Evolutionary conservation across 53 echinoderm and acorn worm genomes (phyloP), one percentile per base, ranked within the genome.

Genomic region (Patiria pectinifera): DNA sequence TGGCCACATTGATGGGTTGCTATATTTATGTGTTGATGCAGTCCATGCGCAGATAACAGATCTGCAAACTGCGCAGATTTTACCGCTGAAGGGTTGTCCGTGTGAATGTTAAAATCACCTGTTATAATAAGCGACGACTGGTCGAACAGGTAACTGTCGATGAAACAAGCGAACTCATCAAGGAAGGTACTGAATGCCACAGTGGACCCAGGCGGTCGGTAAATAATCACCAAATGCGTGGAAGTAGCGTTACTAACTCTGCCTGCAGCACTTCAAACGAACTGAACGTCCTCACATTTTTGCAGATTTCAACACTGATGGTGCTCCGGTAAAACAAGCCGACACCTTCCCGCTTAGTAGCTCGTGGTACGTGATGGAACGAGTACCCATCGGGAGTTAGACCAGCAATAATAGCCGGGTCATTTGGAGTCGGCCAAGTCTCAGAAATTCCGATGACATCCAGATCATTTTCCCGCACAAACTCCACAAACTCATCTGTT

Each of bases 351-450:
- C 35, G 35, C 35, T 35, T 35, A 35, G 0, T 35, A 1, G 35
- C 35, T 35, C 35, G 35, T 35, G 35, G 35, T 35, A 35, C 1
- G 35, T n/a, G n/a, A n/a, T 35, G 35, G 47, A 89, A 89, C 35
- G 61, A 78, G 44, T 89, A 89, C 78, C 89, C 78, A 89, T 46
- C 14, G 6, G 89, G 89, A 89, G 89, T 89, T 23, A 89, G 46
- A 78, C 47, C 80, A 59, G 78, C 89, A 77, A 89, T 35, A 35
- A 35, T 1, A 35, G 35, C 35, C 35, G 35, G 35, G 35, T 35
- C 35, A 35, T 35, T 35, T 69, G 86, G 69, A 44, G 48, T 82
- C 15, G 3, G 82, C 82, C 82, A 82, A 11, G 44, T 82, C 59
- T 35, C 35, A 35, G 35, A 35, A 35, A 35, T 82, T 5, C 14